These are phyloP conservation scores for Orchesella flavescens DNA, from an alignment of 2,888 invertebrate species.

Conservation along the genomic window DNA sequence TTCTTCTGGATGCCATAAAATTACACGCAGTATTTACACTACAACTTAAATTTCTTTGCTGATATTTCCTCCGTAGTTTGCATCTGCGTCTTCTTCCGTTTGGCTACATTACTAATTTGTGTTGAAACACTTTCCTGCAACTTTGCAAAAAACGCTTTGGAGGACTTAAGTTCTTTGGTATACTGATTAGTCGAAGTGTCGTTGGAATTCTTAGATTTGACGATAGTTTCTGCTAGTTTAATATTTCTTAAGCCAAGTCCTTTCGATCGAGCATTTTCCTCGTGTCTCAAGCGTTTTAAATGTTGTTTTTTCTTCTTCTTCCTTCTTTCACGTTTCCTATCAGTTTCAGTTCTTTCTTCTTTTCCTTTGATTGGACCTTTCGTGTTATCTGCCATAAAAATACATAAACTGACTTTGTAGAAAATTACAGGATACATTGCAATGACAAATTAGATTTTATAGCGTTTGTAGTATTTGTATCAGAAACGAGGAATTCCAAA, in stretches of 20 bases:
- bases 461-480: conserved; percentile 13
- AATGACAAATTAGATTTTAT: conserved; percentile 19
- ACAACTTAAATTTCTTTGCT: conserved; percentile 81
- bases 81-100: conserved; percentile 74
- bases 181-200: conserved; percentile 78
- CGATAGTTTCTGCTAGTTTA: conserved; percentile 68
- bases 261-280: conserved; percentile 76
- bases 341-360: conserved; percentile 87
- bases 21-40: too few relatives aligned
- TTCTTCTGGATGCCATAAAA: neutral
- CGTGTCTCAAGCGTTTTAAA: conserved; percentile 75
- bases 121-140: conserved; percentile 84
- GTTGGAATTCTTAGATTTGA: conserved; percentile 80
- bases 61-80: conserved; percentile 73
- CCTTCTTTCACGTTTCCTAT: conserved; percentile 90
- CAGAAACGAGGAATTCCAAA: conserved; percentile 68
- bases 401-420: neutral
- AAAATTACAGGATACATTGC: neutral
- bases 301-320: conserved; percentile 86
- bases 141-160: conserved; percentile 89
- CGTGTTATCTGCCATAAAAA: conserved; percentile 74
- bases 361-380: conserved; percentile 80
- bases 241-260: conserved; percentile 74
- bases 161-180: conserved; percentile 80
- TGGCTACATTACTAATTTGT: conserved; percentile 75